phyloP scores from a whole-genome alignment of 1,140 invertebrate genomes.

The Drosophila punjabiensis region DNA sequence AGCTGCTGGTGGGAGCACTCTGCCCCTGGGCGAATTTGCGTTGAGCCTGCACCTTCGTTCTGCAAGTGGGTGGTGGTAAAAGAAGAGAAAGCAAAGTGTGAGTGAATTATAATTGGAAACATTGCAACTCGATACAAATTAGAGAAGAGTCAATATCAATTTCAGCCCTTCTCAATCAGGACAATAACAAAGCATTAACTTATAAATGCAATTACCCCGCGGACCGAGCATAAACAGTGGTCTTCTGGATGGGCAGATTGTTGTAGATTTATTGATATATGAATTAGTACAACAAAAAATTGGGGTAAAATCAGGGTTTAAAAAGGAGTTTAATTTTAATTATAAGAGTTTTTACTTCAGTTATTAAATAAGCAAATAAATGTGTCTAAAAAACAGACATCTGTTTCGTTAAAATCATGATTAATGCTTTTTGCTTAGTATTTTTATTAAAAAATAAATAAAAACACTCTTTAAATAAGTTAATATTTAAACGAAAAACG shows the following conservation, averaged over 20 bases:
- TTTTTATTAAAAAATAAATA: not conserved
- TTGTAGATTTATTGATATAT: not conserved
- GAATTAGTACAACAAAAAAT: too few relatives aligned
- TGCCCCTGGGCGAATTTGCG: slow-evolving; percentile 95
- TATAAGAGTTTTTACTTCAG: not conserved
- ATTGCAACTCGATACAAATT: slow-evolving; percentile 57
- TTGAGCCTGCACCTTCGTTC: slow-evolving; percentile 94
- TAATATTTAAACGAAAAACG: not conserved
- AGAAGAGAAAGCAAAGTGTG: slow-evolving; percentile 17
- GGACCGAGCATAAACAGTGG: slow-evolving; percentile 28
- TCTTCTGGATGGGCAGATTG: not conserved
- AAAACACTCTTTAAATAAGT: not conserved
- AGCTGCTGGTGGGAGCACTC: slow-evolving; percentile 85
- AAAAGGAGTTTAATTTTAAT: not conserved
- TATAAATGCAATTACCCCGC: slow-evolving; percentile 17
- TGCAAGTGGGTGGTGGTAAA: slow-evolving; percentile 70
- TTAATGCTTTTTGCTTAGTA: too few relatives aligned
- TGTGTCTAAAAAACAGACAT: not conserved
- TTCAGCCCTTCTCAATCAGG: slow-evolving; percentile 40
- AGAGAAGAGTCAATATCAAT: slow-evolving; percentile 43
- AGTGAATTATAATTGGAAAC: slow-evolving; percentile 59
- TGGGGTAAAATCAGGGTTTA: not conserved
- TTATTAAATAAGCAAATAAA: not conserved
- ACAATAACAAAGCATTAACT: slow-evolving; percentile 38
- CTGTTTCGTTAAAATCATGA: not conserved